Evolutionary conservation across 2,797 vertebrate species (phyloP).

Genomic region (Lates japonicus): DNA sequence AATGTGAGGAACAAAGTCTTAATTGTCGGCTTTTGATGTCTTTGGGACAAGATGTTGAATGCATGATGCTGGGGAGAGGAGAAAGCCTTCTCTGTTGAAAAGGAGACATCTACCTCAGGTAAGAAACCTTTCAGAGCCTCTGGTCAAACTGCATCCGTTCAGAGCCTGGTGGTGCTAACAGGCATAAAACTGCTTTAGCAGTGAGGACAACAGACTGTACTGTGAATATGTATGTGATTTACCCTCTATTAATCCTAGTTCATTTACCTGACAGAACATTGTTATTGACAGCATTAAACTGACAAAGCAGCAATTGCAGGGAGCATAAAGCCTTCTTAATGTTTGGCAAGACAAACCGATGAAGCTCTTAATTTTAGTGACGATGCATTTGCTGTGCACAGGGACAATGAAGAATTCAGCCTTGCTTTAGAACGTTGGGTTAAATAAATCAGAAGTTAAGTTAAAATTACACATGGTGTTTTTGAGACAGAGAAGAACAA

Average conservation of each 20-base stretch:
- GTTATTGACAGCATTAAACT: neutral
- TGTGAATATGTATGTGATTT: neutral
- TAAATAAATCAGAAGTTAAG: neutral
- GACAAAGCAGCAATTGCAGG: neutral
- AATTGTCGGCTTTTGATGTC: constrained; percentile 45
- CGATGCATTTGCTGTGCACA: neutral
- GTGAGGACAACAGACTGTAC: neutral
- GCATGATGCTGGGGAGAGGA: neutral
- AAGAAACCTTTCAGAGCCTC: constrained; percentile 6
- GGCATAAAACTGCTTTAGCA: neutral
- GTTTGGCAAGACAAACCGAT: neutral
- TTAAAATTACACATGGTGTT: neutral
- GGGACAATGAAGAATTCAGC: neutral
- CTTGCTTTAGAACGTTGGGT: too few species aligned
- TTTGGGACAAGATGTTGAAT: constrained; percentile 25
- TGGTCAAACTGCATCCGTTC: neutral
- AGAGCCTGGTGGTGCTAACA: neutral
- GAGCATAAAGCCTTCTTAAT: neutral
- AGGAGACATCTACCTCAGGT: neutral
- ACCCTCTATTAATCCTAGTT: neutral
- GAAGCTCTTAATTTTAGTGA: neutral
- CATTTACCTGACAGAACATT: neutral
- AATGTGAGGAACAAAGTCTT: constrained; percentile 44
- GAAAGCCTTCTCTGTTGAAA: constrained; percentile 8
- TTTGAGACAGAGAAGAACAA: neutral